Evolutionary conservation across 2,797 vertebrate species (phyloP).

Genomic region (Vultur gryphus): DNA sequence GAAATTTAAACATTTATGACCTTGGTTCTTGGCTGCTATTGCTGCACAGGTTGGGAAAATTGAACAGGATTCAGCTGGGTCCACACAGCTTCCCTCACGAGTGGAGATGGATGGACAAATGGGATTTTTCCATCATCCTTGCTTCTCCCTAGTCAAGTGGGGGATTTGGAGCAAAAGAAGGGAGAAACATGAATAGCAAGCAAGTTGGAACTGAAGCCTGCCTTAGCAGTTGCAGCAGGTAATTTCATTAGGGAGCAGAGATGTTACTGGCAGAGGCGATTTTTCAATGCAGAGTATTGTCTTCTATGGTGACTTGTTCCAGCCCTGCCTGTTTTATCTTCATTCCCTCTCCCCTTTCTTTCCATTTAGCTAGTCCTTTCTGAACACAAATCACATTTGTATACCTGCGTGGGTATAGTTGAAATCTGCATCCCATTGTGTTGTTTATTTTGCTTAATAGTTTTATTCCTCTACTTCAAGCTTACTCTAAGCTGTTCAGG

Average conservation of each 20-base stretch:
- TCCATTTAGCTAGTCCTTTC: background rate
- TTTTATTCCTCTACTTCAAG: background rate
- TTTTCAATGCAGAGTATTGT: background rate
- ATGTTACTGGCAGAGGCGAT: background rate
- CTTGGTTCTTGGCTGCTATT: background rate
- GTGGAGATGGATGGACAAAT: background rate
- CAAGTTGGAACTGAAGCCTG: background rate
- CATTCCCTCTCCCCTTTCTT: background rate
- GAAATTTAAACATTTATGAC: background rate
- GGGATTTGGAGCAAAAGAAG: background rate
- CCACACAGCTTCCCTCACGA: background rate
- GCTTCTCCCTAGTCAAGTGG: background rate
- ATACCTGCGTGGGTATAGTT: background rate
- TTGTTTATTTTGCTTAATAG: background rate
- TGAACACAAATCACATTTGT: background rate
- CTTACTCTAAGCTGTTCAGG: background rate
- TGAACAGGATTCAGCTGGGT: background rate
- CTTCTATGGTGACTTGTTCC: background rate
- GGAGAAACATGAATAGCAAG: background rate
- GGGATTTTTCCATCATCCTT: background rate
- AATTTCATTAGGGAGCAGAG: background rate
- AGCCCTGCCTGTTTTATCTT: background rate
- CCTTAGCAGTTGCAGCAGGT: background rate
- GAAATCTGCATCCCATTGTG: background rate
- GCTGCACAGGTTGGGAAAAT: background rate